Evolutionary conservation across 2,888 invertebrate species (phyloP).

Genomic region (Chalcosyrphus nemorum): DNA sequence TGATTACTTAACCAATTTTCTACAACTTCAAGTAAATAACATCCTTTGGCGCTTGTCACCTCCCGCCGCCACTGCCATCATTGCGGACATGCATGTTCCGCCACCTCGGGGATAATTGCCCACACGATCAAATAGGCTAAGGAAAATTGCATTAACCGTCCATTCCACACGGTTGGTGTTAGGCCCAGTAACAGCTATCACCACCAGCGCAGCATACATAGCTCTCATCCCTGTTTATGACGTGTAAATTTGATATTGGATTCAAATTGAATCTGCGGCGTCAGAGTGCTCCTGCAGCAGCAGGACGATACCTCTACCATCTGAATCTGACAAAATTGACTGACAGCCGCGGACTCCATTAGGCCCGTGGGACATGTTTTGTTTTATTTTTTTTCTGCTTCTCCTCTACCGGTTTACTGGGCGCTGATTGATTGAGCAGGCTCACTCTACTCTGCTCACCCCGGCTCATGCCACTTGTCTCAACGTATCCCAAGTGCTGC

Average conservation of each 20-base stretch:
- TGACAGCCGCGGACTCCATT: slow-evolving; percentile 67
- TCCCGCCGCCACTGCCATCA: slow-evolving; percentile 15
- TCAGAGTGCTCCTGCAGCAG: slow-evolving; percentile 22
- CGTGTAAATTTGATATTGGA: slow-evolving; percentile 58
- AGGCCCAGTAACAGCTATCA: background rate
- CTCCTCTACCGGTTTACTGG: slow-evolving; percentile 40
- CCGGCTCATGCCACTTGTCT: slow-evolving; percentile 62
- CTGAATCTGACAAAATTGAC: slow-evolving; percentile 67
- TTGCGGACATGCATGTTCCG: background rate
- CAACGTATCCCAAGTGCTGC: slow-evolving; percentile 57
- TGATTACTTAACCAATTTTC: slow-evolving; percentile 23
- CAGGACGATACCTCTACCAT: slow-evolving; percentile 21
- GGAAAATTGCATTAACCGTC: slow-evolving; percentile 48
- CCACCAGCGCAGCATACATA: slow-evolving; percentile 8
- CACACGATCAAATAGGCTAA: slow-evolving; percentile 18
- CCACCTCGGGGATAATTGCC: slow-evolving; percentile 52
- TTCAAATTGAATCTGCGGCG: slow-evolving; percentile 56
- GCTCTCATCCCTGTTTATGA: slow-evolving; percentile 47
- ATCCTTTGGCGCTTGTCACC: slow-evolving; percentile 48
- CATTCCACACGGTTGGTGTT: slow-evolving; percentile 18
- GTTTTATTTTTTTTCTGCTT: background rate
- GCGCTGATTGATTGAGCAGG: slow-evolving; percentile 66
- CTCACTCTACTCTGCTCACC: slow-evolving; percentile 53
- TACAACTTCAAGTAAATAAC: background rate
- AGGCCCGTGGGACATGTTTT: slow-evolving; percentile 52